Conservation (phyloP, 2,797 vertebrate genomes). For the Phalanger gymnotis region DNA sequence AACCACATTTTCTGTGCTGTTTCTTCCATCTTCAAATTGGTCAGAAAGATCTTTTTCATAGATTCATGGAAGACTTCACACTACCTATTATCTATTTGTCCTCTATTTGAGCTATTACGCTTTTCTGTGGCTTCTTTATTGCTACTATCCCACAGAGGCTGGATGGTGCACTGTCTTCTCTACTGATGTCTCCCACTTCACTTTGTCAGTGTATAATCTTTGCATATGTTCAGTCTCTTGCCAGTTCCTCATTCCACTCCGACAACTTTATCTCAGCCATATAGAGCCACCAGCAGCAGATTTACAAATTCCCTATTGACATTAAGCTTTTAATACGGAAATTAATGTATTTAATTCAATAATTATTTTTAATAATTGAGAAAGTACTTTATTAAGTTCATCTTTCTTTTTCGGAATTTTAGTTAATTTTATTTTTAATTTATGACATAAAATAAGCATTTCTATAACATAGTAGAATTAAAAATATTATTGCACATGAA, state of each 20-base stretch:
- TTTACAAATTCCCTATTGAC: no score
- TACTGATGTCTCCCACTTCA: slow-evolving; percentile 75
- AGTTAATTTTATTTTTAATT: no score
- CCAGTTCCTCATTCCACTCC: slow-evolving; percentile 59
- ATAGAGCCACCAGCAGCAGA: neutral
- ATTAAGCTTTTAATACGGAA: no score
- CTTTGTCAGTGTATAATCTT: neutral
- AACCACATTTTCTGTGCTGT: slow-evolving; percentile 79
- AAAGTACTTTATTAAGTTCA: no score
- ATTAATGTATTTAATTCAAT: no score
- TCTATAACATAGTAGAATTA: no score
- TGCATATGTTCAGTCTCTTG: slow-evolving; percentile 69
- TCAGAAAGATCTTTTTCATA: slow-evolving; percentile 6
- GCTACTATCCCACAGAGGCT: slow-evolving; percentile 54
- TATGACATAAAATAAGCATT: no score
- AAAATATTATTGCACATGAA: no score
- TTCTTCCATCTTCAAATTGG: slow-evolving; percentile 72
- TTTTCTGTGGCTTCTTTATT: slow-evolving; percentile 74
- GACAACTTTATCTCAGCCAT: slow-evolving; percentile 77
- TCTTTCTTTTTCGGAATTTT: no score
- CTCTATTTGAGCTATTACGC: slow-evolving; percentile 66
- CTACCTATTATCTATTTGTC: slow-evolving; percentile 69
- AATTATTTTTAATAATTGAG: no score
- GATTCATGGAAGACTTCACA: slow-evolving; percentile 71
- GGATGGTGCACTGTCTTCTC: slow-evolving; percentile 73